These are phyloP conservation scores for Meteorus cinctellus DNA, from an alignment of 2,888 invertebrate genomes.

Conservation along the genomic window DNA sequence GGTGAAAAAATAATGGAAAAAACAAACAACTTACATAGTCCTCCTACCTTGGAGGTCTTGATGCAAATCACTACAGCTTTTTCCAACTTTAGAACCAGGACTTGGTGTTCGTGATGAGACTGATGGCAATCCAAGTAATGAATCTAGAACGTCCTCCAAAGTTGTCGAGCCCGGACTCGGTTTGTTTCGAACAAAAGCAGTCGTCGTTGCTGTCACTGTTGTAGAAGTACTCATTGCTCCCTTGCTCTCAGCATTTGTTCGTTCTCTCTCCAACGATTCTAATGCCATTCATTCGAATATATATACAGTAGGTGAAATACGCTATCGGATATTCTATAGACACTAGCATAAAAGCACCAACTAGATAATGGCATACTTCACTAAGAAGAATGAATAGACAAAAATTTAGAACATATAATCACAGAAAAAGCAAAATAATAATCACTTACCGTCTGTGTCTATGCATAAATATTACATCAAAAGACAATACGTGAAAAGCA, in stretches of 20 bases:
- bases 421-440: conserved; percentile 42
- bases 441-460: conserved; percentile 49
- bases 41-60: conserved; percentile 80
- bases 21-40: conserved; percentile 84
- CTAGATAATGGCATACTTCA: not conserved
- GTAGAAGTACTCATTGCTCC: conserved; percentile 66
- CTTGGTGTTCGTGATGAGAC: conserved; percentile 85
- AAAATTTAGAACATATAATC: conserved; percentile 27
- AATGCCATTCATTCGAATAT: conserved; percentile 41
- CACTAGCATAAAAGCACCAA: not conserved
- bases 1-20: conserved; percentile 23
- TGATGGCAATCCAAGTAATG: conserved; percentile 89
- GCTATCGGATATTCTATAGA: not conserved
- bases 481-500: conserved; percentile 35
- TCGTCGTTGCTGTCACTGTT: conserved; percentile 12
- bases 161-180: conserved; percentile 85
- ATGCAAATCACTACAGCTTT: conserved; percentile 72
- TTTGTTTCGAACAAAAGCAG: conserved; percentile 71
- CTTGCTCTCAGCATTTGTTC: conserved; percentile 66
- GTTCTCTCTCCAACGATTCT: conserved; percentile 63
- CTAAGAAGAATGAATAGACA: not conserved
- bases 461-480: conserved; percentile 46
- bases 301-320: not conserved
- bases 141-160: conserved; percentile 94
- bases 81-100: conserved; percentile 74